phyloP scores from a whole-genome alignment of 2,113 vertebrate species.

The Collichthys lucidus region DNA sequence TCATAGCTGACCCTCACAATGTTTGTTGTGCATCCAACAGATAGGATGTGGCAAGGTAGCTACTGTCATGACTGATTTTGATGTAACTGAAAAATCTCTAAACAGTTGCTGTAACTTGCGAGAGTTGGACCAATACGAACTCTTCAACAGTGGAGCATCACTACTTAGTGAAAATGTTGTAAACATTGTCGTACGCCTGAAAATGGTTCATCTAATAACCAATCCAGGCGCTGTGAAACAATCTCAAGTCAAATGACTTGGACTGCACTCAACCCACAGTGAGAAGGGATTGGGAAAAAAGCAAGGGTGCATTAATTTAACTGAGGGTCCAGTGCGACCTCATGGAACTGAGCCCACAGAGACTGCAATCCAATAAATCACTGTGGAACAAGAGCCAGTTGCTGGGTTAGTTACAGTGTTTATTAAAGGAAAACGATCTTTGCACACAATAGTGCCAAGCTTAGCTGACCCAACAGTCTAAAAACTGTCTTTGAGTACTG shows the following conservation, averaged over 20 bases:
- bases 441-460: background rate
- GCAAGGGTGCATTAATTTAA: conserved; percentile 43
- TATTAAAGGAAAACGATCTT: background rate
- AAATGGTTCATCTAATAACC: background rate
- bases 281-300: background rate
- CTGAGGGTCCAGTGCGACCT: conserved; percentile 26
- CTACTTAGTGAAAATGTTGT: background rate
- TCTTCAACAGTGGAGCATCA: too few relatives aligned
- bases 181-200: background rate
- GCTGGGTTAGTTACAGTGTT: conserved; percentile 8
- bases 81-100: too few relatives aligned
- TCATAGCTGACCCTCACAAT: too few relatives aligned
- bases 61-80: too few relatives aligned
- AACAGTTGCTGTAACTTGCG: too few relatives aligned
- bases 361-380: conserved; percentile 36
- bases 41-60: too few relatives aligned
- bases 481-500: background rate
- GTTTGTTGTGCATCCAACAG: too few relatives aligned
- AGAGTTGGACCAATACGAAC: too few relatives aligned
- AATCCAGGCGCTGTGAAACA: background rate
- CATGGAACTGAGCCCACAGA: conserved; percentile 48
- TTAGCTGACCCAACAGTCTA: background rate
- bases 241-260: conserved; percentile 21
- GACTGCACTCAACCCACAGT: background rate
- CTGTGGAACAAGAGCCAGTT: background rate